Percentiles rank a stretch among this genome's conserved stretches.
phyloP scores from a whole-genome alignment of 2,888 invertebrate species.

The Heliconius ismenius region DNA sequence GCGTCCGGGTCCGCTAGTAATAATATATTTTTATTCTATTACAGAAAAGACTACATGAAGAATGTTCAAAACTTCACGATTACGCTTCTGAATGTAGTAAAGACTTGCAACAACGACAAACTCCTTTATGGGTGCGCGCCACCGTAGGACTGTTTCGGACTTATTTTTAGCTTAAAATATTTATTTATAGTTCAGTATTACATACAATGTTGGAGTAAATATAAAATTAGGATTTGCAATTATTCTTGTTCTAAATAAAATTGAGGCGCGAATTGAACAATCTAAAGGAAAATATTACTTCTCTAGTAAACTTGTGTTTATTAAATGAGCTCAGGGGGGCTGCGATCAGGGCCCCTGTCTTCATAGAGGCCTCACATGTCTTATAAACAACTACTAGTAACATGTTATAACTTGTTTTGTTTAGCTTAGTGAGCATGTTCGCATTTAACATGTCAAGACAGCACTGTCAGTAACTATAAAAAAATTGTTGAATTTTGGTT shows the following conservation, averaged over 20 bases:
- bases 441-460: neutral
- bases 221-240: neutral
- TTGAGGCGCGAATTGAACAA: neutral
- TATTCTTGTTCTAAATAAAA: neutral
- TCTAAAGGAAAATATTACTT: neutral
- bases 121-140: slow-evolving; percentile 89
- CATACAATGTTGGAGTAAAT: neutral
- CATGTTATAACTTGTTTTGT: neutral
- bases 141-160: slow-evolving; percentile 89
- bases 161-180: slow-evolving; percentile 81
- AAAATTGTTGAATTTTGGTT: neutral
- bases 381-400: too few species aligned
- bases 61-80: slow-evolving; percentile 87
- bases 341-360: neutral
- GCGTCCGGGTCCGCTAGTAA: too few species aligned
- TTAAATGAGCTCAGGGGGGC: neutral
- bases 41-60: slow-evolving; percentile 84
- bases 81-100: slow-evolving; percentile 83
- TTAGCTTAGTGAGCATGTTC: too few species aligned
- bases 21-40: slow-evolving; percentile 32
- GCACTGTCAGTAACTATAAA: neutral
- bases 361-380: neutral
- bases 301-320: neutral
- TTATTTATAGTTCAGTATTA: neutral
- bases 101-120: slow-evolving; percentile 85